Conservation (phyloP, 35 echinoderm and acorn worm genomes). For the Lytechinus pictus region DNA sequence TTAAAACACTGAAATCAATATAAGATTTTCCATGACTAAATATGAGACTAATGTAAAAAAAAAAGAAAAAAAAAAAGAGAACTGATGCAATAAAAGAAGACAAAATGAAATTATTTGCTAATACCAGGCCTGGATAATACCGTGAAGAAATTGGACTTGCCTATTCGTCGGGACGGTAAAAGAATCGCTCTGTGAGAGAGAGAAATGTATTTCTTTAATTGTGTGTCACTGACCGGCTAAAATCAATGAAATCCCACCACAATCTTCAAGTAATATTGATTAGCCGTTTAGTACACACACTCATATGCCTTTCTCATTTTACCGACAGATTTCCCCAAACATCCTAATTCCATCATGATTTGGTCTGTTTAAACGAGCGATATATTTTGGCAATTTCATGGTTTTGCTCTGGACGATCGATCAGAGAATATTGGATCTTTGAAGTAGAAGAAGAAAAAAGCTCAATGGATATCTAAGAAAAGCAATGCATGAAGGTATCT, state of each 20-base stretch:
- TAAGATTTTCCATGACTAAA: too few relatives aligned
- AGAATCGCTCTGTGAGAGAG: background rate
- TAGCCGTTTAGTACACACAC: background rate
- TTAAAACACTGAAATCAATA: too few relatives aligned
- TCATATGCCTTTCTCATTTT: background rate
- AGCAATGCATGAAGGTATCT: background rate
- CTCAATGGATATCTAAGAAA: background rate
- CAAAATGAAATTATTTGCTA: background rate
- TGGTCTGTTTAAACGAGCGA: background rate
- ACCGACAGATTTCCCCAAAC: constrained; percentile 8
- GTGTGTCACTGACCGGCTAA: background rate
- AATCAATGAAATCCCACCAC: background rate
- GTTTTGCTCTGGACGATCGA: background rate
- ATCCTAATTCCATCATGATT: background rate
- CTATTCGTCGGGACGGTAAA: background rate
- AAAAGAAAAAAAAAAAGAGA: too few relatives aligned
- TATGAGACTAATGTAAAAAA: too few relatives aligned
- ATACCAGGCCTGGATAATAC: background rate
- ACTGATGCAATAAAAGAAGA: background rate
- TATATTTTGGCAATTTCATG: background rate
- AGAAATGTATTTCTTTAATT: background rate
- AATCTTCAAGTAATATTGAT: background rate
- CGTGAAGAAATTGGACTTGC: background rate
- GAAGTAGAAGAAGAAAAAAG: background rate
- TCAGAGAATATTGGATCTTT: background rate